phyloP scores from a whole-genome alignment of 53 echinoderm and acorn worm genomes.

The Paelopatides confundens region DNA sequence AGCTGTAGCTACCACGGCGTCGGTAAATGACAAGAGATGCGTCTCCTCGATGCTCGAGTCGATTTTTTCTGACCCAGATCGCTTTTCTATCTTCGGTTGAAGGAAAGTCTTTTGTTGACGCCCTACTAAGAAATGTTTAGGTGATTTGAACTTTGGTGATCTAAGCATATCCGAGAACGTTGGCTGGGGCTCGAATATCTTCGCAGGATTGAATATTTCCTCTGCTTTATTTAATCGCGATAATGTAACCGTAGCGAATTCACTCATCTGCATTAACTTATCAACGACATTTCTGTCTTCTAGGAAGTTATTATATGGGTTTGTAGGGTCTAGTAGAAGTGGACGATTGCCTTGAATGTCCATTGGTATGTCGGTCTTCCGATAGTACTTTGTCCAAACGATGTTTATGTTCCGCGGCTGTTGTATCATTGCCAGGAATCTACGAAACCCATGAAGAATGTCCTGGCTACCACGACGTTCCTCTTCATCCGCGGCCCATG shows the following conservation, averaged over 20 bases:
- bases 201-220: background rate
- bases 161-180: background rate
- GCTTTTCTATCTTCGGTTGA: background rate
- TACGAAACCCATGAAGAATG: background rate
- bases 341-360: background rate
- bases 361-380: background rate
- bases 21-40: background rate
- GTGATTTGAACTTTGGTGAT: background rate
- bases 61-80: background rate
- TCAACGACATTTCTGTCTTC: background rate
- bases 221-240: background rate
- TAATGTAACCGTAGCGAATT: background rate
- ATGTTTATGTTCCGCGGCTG: background rate
- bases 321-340: conserved; percentile 24
- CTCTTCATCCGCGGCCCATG: conserved; percentile 17
- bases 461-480: background rate
- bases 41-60: background rate
- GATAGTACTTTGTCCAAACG: background rate
- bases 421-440: background rate
- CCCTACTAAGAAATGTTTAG: background rate
- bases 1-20: background rate
- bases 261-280: background rate
- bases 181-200: conserved; percentile 28
- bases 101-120: background rate
- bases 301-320: conserved; percentile 35